Evolutionary conservation across 1,140 invertebrate genomes (phyloP).

Genomic region (Carposina sasakii): DNA sequence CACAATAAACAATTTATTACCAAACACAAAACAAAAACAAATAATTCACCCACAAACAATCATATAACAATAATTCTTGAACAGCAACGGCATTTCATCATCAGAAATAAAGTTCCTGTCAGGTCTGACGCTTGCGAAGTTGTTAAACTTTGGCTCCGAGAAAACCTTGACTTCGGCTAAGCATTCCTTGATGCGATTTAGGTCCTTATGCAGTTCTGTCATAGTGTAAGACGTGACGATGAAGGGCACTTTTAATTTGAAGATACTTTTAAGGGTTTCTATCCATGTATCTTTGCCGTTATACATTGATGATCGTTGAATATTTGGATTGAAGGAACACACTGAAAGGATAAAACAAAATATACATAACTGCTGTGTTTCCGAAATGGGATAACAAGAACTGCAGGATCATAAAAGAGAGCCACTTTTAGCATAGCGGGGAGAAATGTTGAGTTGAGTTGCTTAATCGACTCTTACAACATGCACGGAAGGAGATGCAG

Average conservation of each 20-base stretch:
- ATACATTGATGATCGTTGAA: constrained; percentile 78
- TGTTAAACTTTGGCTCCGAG: constrained; percentile 73
- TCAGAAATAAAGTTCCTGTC: constrained; percentile 84
- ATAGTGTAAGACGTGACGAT: constrained; percentile 78
- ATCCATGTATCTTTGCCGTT: constrained; percentile 78
- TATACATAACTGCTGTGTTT: no score
- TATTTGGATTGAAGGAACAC: constrained; percentile 81
- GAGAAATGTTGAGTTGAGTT: no score
- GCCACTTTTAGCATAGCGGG: no score
- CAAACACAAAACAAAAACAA: constrained; percentile 10
- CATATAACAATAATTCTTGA: constrained; percentile 80
- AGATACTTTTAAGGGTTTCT: constrained; percentile 73
- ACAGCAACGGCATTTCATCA: constrained; percentile 78
- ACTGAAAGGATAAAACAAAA: no score
- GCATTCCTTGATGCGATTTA: constrained; percentile 59
- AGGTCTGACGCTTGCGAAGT: constrained; percentile 78
- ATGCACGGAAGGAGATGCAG: no score
- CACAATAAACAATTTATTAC: constrained; percentile 21
- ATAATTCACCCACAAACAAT: constrained; percentile 50
- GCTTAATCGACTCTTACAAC: no score
- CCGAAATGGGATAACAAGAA: no score
- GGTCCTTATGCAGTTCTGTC: constrained; percentile 76
- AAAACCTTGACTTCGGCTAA: constrained; percentile 65
- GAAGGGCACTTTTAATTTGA: constrained; percentile 72
- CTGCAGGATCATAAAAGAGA: no score